Base-by-base conservation (phyloP, 2,113 vertebrate genomes). In the Petrocephalus zakoni region DNA sequence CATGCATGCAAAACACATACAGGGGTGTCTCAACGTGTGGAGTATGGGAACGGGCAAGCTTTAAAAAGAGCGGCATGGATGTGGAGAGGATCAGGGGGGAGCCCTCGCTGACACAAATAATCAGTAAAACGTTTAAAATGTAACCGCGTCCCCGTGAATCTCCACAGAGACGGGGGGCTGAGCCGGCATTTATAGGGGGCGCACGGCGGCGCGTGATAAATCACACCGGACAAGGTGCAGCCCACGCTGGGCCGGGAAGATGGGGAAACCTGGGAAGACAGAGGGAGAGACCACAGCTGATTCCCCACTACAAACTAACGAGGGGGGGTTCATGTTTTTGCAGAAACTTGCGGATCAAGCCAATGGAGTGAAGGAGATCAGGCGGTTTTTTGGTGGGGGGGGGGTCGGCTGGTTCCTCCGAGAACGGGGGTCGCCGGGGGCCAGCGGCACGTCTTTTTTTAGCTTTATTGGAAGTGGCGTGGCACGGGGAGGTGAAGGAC, bases 401-500 rank as follows among this genome's bases (percentile, higher is more conserved):
- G 64, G 13, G 17, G 25, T 37, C 6, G 7, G 25, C 90, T 90
- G 42, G 42, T 61, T 78, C 68, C 89, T 85, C 8, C 89, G 91
- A 93, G 89, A 91, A 92, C 88, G 88, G 90, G 92, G 91, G 92
- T 89, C 90, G 90, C 92, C 37, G 90, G 90, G 90, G 93, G 94
- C 88, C 94, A 94, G 91, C 90, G 93, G 93, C 92, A n/a, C 55
- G 91, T 92, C 93, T 92, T 93, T 94, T 94, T 92, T 92, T 93
- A 92, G 91, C 93, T 95, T 94, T 93, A 95, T 94, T 92, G 94
- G 94, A 94, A 94, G 92, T 85, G 89, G 92, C 87, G 89, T 90
- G 94, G 82, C 90, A 52, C 86, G n/a, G 84, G 86, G 92, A 94
- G 96, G 95, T 96, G 95, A 96, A 96, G 96, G 95, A 96, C 96